Evolutionary conservation across 2,797 vertebrate genomes (phyloP), one percentile per base, ranked within the genome.

Genomic region (Sylvia borin): DNA sequence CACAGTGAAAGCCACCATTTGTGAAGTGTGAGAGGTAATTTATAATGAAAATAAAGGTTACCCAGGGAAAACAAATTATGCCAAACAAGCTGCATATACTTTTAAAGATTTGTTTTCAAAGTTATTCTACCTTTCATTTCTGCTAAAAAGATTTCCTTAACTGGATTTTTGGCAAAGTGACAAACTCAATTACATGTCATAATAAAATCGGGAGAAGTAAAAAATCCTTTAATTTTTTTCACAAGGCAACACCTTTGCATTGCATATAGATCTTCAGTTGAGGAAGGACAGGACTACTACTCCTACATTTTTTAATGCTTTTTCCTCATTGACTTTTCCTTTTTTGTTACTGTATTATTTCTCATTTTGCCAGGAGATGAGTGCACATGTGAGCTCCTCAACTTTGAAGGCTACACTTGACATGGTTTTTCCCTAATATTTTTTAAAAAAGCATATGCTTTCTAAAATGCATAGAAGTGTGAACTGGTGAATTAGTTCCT

Each of bases 21-120:
- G 48, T 77, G 77, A 95, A 93, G 85, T 43, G 55, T 95, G 55
- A 80, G 40, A 53, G 48, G 68, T 80, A 95, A 97, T 81, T 96
- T 92, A 91, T 60, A 90, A 51, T 61, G 74, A 96, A 97, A 95
- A 70, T 92, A 96, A 96, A 81, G 42, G 55, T 78, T 67, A 54
- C 72, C 67, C 60, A 82, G 65, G 58, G 78, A 92, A 91, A 92
- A 89, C 16, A 94, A 90, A 88, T 42, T 0, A 77, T 75, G 15
- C 4, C 27, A 91, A 75, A 58, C 17, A 67, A 93, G 16, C n/a
- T 67, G 26, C 16, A 22, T 67, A 60, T 40, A 73, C 34, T 40
- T 89, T 80, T 81, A 64, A 83, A 82, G 11, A 36, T 85, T 75
- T 88, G 13, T 15, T 86, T 93, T 90, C 75, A 36, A 80, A 79